A percentile compares a stretch with the other conserved stretches of the same genome.
These are phyloP conservation scores for Pelobates cultripes DNA, from an alignment of 2,797 vertebrate genomes.

Conservation along the genomic window DNA sequence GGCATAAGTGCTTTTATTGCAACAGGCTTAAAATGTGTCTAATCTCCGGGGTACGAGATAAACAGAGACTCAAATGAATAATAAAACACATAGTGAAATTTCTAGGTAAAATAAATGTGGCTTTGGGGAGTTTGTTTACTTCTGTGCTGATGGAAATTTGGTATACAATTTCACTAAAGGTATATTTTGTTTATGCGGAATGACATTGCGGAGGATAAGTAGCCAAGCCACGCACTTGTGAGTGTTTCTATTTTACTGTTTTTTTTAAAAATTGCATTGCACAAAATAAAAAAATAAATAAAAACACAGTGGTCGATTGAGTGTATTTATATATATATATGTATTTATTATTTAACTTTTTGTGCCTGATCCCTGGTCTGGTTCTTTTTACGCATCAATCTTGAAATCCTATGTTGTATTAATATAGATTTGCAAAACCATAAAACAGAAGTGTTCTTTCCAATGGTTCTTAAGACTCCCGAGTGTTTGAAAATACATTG, in stretches of 20 bases:
- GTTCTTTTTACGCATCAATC: too few species aligned
- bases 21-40: conserved; percentile 47
- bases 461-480: too few species aligned
- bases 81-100: conserved; percentile 35
- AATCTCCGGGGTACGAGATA: conserved; percentile 21
- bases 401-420: too few species aligned
- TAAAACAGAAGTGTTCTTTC: too few species aligned
- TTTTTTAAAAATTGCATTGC: not conserved
- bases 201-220: not conserved
- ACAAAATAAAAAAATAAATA: too few species aligned
- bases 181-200: not conserved
- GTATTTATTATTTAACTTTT: too few species aligned
- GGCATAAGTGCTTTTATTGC: conserved; percentile 37
- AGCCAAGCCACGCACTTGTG: not conserved
- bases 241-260: not conserved
- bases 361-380: too few species aligned
- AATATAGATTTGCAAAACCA: too few species aligned
- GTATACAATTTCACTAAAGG: not conserved
- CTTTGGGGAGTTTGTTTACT: conserved; percentile 30
- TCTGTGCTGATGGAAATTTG: conserved; percentile 12
- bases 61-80: conserved; percentile 42
- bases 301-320: too few species aligned
- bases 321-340: too few species aligned
- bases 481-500: too few species aligned
- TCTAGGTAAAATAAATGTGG: conserved; percentile 40